Percentiles rank a stretch among this genome's conserved stretches.
phyloP scores from a whole-genome alignment of 1,140 invertebrate genomes.

The Aphaenogaster ashmeadi region DNA sequence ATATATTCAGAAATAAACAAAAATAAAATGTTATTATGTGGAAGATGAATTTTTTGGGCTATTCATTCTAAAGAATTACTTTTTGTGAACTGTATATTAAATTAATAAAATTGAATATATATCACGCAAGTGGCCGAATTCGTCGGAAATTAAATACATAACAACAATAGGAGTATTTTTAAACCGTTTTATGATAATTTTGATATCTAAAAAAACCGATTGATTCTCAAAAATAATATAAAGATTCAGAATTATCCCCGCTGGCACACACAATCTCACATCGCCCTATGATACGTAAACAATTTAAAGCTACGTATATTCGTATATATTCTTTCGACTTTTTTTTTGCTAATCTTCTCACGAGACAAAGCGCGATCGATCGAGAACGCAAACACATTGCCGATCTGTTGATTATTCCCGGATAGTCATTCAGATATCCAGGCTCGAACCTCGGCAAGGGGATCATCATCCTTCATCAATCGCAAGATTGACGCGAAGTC shows the following conservation, averaged over 20 bases:
- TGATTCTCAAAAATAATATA: background rate
- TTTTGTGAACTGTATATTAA: background rate
- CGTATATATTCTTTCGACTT: background rate
- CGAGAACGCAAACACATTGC: background rate
- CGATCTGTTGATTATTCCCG: background rate
- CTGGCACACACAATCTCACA: constrained; percentile 20
- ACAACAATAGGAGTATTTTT: background rate
- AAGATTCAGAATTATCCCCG: background rate
- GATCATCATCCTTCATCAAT: background rate
- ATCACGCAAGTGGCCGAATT: background rate
- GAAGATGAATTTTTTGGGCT: background rate
- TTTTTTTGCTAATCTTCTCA: background rate
- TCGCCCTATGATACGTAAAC: background rate
- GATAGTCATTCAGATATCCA: background rate
- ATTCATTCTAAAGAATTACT: background rate
- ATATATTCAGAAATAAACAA: background rate
- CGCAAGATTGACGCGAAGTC: background rate
- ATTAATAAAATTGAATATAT: background rate
- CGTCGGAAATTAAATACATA: background rate
- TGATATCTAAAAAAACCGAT: background rate
- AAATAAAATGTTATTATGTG: background rate
- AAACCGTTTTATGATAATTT: background rate
- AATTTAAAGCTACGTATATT: constrained; percentile 25
- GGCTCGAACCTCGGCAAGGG: background rate
- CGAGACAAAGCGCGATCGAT: background rate